A percentile compares a stretch with the other conserved stretches of the same genome.
phyloP scores from a whole-genome alignment of 2,113 vertebrate species.

The Hippolais icterina region DNA sequence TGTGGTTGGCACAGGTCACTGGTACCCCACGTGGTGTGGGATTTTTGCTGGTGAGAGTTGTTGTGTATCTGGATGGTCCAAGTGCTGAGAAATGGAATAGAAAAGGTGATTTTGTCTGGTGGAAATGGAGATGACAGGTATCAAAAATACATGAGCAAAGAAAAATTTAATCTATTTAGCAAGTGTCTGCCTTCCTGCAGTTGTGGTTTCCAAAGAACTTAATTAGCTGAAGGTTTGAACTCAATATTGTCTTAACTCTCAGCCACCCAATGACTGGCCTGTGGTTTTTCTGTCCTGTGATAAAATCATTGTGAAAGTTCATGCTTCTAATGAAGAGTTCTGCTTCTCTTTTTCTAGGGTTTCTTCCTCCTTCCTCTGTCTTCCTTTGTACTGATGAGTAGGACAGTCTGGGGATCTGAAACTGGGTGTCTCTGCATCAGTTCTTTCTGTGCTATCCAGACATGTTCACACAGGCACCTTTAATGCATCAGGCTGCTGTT shows the following conservation, averaged over 20 bases:
- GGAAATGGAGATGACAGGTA: neutral
- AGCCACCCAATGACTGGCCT: neutral
- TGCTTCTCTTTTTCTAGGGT: neutral
- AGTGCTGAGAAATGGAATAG: neutral
- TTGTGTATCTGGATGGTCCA: neutral
- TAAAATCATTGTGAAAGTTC: neutral
- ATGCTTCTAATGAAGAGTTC: neutral
- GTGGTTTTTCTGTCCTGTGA: neutral
- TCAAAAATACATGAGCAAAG: neutral
- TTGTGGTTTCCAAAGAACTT: conserved; percentile 25
- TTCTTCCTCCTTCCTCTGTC: neutral
- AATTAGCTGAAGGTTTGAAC: conserved; percentile 2
- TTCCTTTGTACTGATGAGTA: neutral
- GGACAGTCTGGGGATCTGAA: neutral
- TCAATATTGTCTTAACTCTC: neutral
- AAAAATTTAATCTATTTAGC: conserved; percentile 3
- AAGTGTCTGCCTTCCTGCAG: neutral
- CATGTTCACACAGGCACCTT: neutral
- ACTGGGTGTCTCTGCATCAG: neutral
- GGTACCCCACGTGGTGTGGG: fast-evolving
- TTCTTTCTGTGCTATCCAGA: neutral
- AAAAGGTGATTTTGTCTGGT: neutral
- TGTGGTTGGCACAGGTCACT: fast-evolving
- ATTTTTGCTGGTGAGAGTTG: neutral
- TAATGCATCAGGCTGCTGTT: neutral